Evolutionary conservation across 2,888 invertebrate species (phyloP).

Genomic region (Belgica antarctica): DNA sequence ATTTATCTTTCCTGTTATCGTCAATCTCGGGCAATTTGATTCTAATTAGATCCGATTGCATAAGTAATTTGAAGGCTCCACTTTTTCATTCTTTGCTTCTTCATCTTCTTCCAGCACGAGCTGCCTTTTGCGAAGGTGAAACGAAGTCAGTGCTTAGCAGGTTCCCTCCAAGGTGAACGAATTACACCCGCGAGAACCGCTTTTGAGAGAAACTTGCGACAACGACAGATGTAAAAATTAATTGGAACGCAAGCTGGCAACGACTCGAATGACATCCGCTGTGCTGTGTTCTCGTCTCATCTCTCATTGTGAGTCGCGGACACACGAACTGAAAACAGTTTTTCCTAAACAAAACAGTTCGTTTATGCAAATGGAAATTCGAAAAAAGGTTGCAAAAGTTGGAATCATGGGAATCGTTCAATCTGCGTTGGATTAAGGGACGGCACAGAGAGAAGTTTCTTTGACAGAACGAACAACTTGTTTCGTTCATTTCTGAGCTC

Average conservation of each 20-base stretch:
- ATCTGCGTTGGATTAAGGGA: background rate
- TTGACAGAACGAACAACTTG: too few species aligned
- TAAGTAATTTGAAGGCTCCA: background rate
- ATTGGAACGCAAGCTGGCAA: background rate
- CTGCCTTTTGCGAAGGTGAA: background rate
- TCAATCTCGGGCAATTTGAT: slow-evolving; percentile 21
- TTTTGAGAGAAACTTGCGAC: background rate
- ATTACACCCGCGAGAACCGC: background rate
- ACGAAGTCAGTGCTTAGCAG: too few species aligned
- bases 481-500: too few species aligned
- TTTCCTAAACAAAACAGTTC: slow-evolving; percentile 10
- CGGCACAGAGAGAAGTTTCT: background rate
- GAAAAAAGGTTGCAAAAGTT: slow-evolving; percentile 4
- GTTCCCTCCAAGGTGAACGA: background rate
- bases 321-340: background rate
- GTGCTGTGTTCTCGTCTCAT: background rate
- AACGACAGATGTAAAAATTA: slow-evolving; percentile 15
- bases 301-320: background rate
- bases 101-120: background rate
- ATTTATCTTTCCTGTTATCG: slow-evolving; percentile 22
- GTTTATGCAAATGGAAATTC: background rate
- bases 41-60: slow-evolving; percentile 23
- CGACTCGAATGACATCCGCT: background rate
- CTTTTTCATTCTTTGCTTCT: background rate
- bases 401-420: slow-evolving; percentile 7